phyloP scores from a whole-genome alignment of 2,888 invertebrate species.

The Drosophila mimica region DNA sequence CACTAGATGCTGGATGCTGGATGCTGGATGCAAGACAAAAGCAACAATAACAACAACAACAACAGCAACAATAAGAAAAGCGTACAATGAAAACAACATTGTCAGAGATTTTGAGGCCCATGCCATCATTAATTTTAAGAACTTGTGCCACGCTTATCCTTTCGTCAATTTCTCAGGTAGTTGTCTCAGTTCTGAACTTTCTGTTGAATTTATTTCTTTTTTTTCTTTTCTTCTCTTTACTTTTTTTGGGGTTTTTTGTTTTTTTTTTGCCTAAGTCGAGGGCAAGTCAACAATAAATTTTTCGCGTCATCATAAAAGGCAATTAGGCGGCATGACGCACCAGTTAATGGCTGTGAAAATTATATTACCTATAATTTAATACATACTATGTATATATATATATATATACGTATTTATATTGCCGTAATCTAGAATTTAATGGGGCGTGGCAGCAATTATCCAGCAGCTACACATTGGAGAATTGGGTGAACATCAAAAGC shows the following conservation, averaged over 20 bases:
- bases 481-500: conserved; percentile 19
- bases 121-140: conserved; percentile 70
- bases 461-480: conserved; percentile 8
- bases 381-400: neutral
- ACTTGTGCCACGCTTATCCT: conserved; percentile 50
- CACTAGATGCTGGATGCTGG: conserved; percentile 6
- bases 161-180: conserved; percentile 63
- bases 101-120: conserved; percentile 60
- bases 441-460: conserved; percentile 67
- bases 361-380: conserved; percentile 48
- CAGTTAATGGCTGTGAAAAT: conserved; percentile 65
- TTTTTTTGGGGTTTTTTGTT: neutral
- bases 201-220: neutral
- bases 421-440: conserved; percentile 58
- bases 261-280: conserved; percentile 1
- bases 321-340: conserved; percentile 68
- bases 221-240: neutral
- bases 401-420: conserved; percentile 16
- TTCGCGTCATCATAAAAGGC: conserved; percentile 66
- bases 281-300: conserved; percentile 44
- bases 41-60: conserved; percentile 1
- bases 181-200: conserved; percentile 25
- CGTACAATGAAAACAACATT: conserved; percentile 62
- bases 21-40: conserved; percentile 32
- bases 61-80: neutral